Percentiles rank a stretch among this genome's conserved stretches.
Evolutionary conservation across 2,113 vertebrate species (phyloP).

Genomic region (Eleginops maclovinus): DNA sequence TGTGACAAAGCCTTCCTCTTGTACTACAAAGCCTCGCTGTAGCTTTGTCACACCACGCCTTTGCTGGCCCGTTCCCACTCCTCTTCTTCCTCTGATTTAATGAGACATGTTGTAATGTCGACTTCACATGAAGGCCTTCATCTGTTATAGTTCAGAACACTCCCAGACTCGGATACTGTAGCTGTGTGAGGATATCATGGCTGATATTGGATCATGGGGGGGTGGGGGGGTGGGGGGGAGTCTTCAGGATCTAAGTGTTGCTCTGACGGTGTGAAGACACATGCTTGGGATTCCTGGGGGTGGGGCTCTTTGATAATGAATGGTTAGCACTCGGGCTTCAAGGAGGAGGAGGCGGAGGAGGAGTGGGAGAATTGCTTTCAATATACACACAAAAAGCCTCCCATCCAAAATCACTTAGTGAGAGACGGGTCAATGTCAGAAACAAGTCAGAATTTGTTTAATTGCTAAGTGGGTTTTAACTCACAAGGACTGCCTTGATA

Average conservation of each 20-base stretch:
- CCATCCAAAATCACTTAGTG: no score
- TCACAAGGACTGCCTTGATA: no score
- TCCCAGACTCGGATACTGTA: background rate
- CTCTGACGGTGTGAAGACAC: constrained; percentile 30
- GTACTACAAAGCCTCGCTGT: constrained; percentile 46
- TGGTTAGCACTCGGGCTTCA: background rate
- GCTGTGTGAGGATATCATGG: constrained; percentile 2
- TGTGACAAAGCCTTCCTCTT: constrained; percentile 26
- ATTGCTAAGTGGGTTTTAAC: no score
- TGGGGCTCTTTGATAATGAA: constrained; percentile 26
- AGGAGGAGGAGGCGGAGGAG: background rate
- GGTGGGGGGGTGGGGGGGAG: background rate
- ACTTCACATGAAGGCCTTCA: constrained; percentile 6
- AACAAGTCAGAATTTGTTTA: no score
- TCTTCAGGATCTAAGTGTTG: constrained; percentile 9
- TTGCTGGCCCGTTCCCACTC: constrained; percentile 4
- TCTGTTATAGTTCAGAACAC: background rate
- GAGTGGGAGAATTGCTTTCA: constrained; percentile 6
- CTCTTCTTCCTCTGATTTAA: constrained; percentile 19
- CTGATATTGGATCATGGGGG: constrained; percentile 19
- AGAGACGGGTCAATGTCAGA: no score
- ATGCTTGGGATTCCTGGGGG: constrained; percentile 38
- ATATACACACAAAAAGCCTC: background rate
- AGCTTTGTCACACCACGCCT: constrained; percentile 21
- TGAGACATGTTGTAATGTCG: constrained; percentile 23